A percentile compares a stretch with the other conserved stretches of the same genome.
Evolutionary conservation across 2,888 invertebrate species (phyloP).

Genomic region (Yponomeuta plumbellus): DNA sequence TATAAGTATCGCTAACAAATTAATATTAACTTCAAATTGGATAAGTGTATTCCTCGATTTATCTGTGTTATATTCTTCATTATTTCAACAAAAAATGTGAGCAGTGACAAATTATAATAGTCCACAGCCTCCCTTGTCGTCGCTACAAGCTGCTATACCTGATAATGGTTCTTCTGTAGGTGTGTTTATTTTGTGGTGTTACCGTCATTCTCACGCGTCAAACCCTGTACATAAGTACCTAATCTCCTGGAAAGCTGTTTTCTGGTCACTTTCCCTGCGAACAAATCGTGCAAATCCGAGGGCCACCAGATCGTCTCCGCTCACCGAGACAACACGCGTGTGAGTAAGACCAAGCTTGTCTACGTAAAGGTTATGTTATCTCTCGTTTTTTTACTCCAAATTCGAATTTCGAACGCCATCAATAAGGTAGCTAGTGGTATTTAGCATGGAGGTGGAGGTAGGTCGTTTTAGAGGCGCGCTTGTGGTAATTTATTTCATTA

Average conservation of each 20-base stretch:
- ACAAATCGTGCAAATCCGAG: neutral
- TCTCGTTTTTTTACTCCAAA: neutral
- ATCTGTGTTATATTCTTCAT: no score
- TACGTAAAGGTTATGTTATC: conserved; percentile 12
- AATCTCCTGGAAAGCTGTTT: neutral
- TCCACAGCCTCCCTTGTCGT: no score
- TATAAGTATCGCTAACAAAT: no score
- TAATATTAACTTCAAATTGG: no score
- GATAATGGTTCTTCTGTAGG: no score
- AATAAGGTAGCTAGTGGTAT: neutral
- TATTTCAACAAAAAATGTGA: no score
- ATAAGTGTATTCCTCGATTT: no score
- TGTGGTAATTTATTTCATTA: conserved; percentile 69
- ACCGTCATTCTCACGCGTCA: neutral
- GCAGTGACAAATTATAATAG: no score
- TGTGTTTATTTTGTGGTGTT: neutral
- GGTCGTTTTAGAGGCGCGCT: conserved; percentile 29
- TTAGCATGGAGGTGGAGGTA: neutral
- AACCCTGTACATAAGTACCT: conserved; percentile 2
- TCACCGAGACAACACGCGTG: neutral
- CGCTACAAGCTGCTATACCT: no score
- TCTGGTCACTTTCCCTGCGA: neutral
- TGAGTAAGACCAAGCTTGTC: neutral
- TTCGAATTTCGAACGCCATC: conserved; percentile 3
- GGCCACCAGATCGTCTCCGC: neutral